Percentiles rank a stretch among this genome's conserved stretches.
These are phyloP conservation scores for Sinocyclocheilus anshuiensis DNA, from an alignment of 2,113 vertebrate species.

Conservation along the genomic window DNA sequence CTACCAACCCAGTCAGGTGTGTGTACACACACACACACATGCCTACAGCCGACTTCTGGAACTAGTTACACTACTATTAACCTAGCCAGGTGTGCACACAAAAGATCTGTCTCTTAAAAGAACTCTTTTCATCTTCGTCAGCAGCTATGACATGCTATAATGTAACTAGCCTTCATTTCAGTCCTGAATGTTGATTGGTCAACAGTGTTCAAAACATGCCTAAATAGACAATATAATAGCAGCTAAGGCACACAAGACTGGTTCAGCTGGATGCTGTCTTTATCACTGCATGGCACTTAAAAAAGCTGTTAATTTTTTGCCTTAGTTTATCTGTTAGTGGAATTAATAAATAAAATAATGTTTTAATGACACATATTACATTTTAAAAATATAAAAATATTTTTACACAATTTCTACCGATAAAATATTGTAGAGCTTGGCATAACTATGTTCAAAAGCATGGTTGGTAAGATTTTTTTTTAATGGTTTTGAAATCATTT, in stretches of 20 bases:
- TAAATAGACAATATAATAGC: neutral
- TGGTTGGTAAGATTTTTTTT: no score
- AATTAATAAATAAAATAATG: no score
- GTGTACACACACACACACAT: neutral
- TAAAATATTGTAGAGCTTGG: no score
- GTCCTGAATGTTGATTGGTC: neutral
- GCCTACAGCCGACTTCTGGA: neutral
- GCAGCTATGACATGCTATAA: neutral
- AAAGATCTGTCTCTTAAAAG: neutral
- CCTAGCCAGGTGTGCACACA: conserved; percentile 61
- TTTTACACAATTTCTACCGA: no score
- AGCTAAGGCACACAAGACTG: neutral
- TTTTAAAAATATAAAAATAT: no score
- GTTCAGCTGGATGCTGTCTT: neutral
- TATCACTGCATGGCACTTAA: neutral
- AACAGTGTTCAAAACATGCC: neutral
- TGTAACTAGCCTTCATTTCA: neutral
- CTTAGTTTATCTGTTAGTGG: no score
- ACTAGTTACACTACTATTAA: conserved; percentile 80
- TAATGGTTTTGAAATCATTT: no score
- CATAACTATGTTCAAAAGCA: no score
- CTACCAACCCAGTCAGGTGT: conserved; percentile 84
- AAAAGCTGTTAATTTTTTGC: neutral
- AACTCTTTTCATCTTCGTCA: neutral
- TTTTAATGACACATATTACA: no score